Conservation (phyloP, 2,113 vertebrate species). For the Chrysemys picta region DNA sequence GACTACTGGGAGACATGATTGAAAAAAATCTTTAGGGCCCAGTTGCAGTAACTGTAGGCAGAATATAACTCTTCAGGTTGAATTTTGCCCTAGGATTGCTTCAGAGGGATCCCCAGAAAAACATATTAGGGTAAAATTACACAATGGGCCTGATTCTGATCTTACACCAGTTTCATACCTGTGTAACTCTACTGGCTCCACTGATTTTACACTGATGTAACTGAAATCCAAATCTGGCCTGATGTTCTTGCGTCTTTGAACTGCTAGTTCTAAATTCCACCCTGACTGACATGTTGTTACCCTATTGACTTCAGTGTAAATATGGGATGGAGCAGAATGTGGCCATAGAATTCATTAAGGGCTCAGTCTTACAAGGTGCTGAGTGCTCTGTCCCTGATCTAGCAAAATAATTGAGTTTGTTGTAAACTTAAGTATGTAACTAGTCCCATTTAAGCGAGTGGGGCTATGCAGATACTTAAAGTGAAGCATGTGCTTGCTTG, state of each 20-base stretch:
- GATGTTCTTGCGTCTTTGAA: neutral
- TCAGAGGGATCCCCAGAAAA: accelerated
- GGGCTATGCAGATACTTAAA: constrained; percentile 16
- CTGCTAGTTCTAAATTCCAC: constrained; percentile 7
- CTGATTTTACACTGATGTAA: neutral
- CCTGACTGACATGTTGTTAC: neutral
- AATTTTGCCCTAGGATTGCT: neutral
- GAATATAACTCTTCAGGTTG: neutral
- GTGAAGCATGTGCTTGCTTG: neutral
- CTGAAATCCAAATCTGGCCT: neutral
- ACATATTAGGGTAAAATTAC: neutral
- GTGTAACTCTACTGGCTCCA: neutral
- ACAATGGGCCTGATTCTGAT: neutral
- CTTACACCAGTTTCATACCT: neutral
- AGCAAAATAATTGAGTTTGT: neutral
- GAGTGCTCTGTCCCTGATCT: neutral
- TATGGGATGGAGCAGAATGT: neutral
- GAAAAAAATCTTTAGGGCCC: constrained; percentile 3
- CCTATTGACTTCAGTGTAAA: neutral
- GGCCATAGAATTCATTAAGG: neutral
- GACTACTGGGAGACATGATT: constrained; percentile 59
- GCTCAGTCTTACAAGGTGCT: neutral
- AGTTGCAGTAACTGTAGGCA: neutral
- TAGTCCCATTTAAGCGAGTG: constrained; percentile 25
- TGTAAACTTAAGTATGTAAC: neutral